Percentiles rank a stretch among this genome's conserved stretches.
Evolutionary conservation across 2,888 invertebrate species (phyloP).

Genomic region (Buathra laborator): DNA sequence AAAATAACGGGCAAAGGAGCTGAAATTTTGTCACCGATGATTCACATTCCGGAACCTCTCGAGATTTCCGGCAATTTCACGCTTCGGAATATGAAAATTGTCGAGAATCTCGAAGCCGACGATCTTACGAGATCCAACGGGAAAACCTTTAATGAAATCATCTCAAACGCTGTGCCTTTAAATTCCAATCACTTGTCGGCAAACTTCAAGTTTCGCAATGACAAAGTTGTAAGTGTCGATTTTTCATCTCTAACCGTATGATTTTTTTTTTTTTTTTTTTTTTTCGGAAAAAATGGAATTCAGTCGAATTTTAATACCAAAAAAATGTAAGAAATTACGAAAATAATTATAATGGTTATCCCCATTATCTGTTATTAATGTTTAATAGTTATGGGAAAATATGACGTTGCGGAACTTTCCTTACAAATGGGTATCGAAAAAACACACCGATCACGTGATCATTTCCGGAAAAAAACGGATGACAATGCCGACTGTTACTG

Average conservation of each 20-base stretch:
- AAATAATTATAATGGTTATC: not conserved
- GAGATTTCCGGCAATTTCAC: constrained; percentile 83
- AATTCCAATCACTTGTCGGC: constrained; percentile 80
- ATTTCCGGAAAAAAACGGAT: constrained; percentile 86
- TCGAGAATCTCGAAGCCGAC: constrained; percentile 80
- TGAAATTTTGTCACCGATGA: constrained; percentile 85
- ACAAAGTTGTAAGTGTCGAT: constrained; percentile 79
- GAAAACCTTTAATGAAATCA: constrained; percentile 81
- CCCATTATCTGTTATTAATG: constrained; percentile 71
- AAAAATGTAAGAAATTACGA: not conserved
- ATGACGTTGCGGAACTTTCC: constrained; percentile 84
- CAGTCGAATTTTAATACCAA: not conserved
- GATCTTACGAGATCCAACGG: constrained; percentile 79
- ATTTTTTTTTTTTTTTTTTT: not conserved
- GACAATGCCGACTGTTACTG: constrained; percentile 80
- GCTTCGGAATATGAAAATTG: constrained; percentile 85
- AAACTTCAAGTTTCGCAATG: constrained; percentile 82
- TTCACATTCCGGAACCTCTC: constrained; percentile 84
- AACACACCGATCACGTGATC: constrained; percentile 83
- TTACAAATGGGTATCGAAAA: constrained; percentile 77
- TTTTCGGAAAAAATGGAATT: not conserved
- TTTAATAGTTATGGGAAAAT: constrained; percentile 85
- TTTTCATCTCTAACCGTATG: not conserved
- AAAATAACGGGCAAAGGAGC: constrained; percentile 84
- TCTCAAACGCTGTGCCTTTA: constrained; percentile 81